Evolutionary conservation across 2,797 vertebrate species (phyloP).

Genomic region (Mycteria americana): DNA sequence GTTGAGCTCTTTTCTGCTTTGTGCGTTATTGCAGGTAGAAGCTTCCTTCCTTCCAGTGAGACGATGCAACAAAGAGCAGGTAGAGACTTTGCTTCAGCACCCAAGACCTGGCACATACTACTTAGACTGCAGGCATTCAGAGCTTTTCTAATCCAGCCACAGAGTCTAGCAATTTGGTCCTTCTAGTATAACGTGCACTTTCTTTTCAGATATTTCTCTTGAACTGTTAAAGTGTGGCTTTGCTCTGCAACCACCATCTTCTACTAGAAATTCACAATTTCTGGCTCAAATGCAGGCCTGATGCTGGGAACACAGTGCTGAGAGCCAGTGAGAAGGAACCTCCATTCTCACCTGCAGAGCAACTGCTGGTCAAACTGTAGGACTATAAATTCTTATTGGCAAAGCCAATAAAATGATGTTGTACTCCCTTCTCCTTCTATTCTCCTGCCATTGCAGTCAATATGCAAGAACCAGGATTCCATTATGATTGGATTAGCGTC

Average conservation of each 20-base stretch:
- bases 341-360: background rate
- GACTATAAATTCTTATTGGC: background rate
- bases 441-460: background rate
- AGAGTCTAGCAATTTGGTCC: background rate
- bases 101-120: background rate
- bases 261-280: background rate
- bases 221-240: background rate
- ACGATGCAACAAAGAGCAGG: background rate
- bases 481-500: background rate
- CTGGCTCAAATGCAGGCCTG: background rate
- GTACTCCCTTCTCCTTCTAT: background rate
- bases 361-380: background rate
- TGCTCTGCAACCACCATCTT: background rate
- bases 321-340: background rate
- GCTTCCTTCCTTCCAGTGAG: background rate
- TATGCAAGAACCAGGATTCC: background rate
- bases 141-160: background rate
- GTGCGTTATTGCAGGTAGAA: background rate
- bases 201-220: background rate
- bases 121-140: background rate
- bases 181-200: background rate
- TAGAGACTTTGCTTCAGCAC: background rate
- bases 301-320: background rate
- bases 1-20: background rate
- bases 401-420: background rate